Evolutionary conservation across 2,888 invertebrate species (phyloP), one percentile per base, ranked within the genome.

Genomic region (Drosophila recens): DNA sequence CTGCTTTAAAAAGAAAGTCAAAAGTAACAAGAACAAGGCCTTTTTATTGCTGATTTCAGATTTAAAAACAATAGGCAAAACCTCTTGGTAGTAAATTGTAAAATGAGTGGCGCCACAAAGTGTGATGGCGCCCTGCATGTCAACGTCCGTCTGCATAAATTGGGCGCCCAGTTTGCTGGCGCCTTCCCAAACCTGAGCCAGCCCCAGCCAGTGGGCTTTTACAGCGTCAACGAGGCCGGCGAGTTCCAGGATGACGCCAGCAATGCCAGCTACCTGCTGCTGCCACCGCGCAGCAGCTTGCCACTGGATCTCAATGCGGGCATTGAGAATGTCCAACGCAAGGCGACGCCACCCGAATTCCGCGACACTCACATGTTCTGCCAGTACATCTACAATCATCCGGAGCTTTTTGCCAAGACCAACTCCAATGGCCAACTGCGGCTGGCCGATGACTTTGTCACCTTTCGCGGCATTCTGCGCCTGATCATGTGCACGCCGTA

Each of bases 251-350:
- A 86, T 42, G 59, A 86, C 27, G 63, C 66, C 5, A 53, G 46
- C 0, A 63, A 74, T 23, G 27, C 5, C 3, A 3, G 38, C 11
- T 89, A 80, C 42, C 17, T 84, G 13, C 27, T 5, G 0, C 8
- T 66, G 4, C 87, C 82, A 4, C 56, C 51, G 2, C 40, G 9
- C 0, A 48, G 34, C 0, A 20, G 27, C 0, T 27, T 77, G 20
- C 89, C 86, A 1, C 5, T 86, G 9, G 68, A 86, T 51, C 67
- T 86, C 0, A 82, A 82, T 30, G 71, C 53, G 1, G 89, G 87
- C n/a, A 76, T 85, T 36, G 67, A 57, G 1, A 30, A 53, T 1
- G 82, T 72, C 0, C 58, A 64, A 0, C 82, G 72, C 6, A 85
- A 80, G 43, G 0, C 0, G 0, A 0, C 0, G 3, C 40, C 43